These are phyloP conservation scores for Eulemur coronatus DNA, from an alignment of 2,797 vertebrate species.

Conservation along the genomic window DNA sequence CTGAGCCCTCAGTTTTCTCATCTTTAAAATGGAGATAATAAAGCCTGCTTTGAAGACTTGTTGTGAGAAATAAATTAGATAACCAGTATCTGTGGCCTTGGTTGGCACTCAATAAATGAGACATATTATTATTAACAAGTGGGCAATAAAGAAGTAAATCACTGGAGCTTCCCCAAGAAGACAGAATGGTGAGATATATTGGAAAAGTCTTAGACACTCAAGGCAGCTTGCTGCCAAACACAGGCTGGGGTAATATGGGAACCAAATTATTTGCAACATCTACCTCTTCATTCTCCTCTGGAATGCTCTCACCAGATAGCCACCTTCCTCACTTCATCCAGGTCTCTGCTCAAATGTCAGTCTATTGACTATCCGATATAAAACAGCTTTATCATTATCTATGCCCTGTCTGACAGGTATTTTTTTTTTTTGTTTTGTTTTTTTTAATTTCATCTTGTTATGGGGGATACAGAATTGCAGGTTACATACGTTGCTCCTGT, in stretches of 20 bases:
- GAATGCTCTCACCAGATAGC: background rate
- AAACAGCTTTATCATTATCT: background rate
- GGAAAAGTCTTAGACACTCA: background rate
- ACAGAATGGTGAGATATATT: background rate
- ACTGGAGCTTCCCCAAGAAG: background rate
- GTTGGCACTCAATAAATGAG: background rate
- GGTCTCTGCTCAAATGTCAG: background rate
- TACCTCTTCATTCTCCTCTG: background rate
- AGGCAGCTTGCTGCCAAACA: background rate
- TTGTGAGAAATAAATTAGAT: constrained; percentile 20
- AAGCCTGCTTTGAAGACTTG: background rate
- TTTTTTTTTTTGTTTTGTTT: too few relatives aligned
- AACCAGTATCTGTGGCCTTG: background rate
- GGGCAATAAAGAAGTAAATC: background rate
- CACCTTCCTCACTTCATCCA: background rate
- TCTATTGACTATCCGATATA: background rate
- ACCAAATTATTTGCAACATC: background rate
- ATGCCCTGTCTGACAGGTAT: background rate
- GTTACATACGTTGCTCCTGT: too few relatives aligned
- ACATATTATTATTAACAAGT: background rate
- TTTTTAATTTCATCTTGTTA: too few relatives aligned
- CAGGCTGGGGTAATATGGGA: background rate
- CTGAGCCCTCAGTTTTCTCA: background rate
- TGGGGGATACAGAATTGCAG: too few relatives aligned
- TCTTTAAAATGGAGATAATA: constrained; percentile 40